Evolutionary conservation across 2,797 vertebrate genomes (phyloP).

Genomic region (Gymnothorax reevesii): DNA sequence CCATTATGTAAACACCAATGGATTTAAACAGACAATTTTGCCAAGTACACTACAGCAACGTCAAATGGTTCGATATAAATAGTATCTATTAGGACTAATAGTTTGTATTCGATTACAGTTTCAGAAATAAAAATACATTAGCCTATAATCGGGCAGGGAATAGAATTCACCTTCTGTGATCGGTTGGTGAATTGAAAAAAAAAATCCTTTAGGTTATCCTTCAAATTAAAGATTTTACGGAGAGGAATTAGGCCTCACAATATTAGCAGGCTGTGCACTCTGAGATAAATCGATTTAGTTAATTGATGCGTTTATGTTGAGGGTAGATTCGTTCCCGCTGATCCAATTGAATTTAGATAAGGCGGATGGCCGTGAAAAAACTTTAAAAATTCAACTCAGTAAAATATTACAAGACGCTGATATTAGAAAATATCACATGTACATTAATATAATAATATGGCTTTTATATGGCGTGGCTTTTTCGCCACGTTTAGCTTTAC

Average conservation of each 20-base stretch:
- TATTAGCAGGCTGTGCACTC: background rate
- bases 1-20: background rate
- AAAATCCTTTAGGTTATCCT: background rate
- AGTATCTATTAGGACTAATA: background rate
- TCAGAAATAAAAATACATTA: background rate
- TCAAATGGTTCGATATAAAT: background rate
- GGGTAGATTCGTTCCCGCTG: background rate
- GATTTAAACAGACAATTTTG: background rate
- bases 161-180: background rate
- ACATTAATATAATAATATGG: background rate
- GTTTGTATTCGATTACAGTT: background rate
- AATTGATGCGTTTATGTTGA: background rate
- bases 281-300: background rate
- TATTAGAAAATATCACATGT: background rate
- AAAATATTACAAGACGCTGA: background rate
- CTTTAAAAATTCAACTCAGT: background rate
- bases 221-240: background rate
- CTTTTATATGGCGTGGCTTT: too few species aligned
- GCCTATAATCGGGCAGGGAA: too few species aligned
- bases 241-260: background rate
- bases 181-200: background rate
- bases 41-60: background rate
- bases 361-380: background rate
- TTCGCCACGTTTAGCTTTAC: background rate
- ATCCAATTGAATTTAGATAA: background rate